These are phyloP conservation scores for Lasioglossum vierecki DNA, from an alignment of 2,888 invertebrate species.

Conservation along the genomic window DNA sequence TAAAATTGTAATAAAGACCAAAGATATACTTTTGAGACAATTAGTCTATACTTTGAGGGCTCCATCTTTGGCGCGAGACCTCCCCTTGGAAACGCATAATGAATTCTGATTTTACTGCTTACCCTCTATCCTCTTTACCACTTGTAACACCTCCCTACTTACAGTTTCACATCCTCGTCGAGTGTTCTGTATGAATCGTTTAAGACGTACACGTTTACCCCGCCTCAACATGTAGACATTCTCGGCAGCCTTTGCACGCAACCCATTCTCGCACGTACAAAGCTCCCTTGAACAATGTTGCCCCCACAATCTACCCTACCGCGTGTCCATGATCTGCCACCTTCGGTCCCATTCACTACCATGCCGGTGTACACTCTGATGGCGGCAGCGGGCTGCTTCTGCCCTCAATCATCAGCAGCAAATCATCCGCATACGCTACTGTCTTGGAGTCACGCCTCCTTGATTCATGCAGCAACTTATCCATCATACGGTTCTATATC, in stretches of 20 bases:
- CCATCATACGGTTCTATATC: slow-evolving; percentile 17
- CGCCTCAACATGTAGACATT: background rate
- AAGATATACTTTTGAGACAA: background rate
- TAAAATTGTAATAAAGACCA: background rate
- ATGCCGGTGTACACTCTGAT: background rate
- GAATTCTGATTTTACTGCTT: background rate
- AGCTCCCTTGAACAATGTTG: slow-evolving; percentile 8
- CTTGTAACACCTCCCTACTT: background rate
- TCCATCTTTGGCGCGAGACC: background rate
- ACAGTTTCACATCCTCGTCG: background rate
- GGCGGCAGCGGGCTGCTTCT: background rate
- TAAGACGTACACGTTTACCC: background rate
- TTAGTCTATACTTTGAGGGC: background rate
- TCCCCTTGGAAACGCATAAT: background rate
- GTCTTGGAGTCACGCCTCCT: slow-evolving; percentile 22
- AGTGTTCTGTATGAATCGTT: background rate
- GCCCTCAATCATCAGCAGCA: slow-evolving; percentile 18
- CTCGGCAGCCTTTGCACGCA: background rate
- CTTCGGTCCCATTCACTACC: background rate
- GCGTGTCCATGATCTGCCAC: background rate
- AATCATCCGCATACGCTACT: slow-evolving; percentile 22
- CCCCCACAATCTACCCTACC: background rate
- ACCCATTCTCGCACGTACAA: background rate
- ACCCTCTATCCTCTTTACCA: background rate
- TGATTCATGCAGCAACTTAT: slow-evolving; percentile 24